Base-by-base conservation (phyloP, 2,113 vertebrate genomes). In the Micronycteris hirsuta region DNA sequence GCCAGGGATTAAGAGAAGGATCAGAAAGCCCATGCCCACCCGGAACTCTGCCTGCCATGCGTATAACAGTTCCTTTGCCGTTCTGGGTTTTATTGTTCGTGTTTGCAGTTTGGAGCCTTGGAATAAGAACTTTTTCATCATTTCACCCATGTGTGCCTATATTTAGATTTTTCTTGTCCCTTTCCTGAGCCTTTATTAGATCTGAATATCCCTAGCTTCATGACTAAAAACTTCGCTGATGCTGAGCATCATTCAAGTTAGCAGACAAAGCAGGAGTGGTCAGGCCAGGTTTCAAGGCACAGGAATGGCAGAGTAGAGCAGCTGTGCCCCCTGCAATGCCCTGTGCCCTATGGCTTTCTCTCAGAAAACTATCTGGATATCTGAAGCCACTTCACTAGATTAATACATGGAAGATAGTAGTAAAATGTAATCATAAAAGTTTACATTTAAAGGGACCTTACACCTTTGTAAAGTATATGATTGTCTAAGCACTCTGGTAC, bases 91-190 rank as follows among this genome's bases (percentile, higher is more conserved):
- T 68, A 78, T 88, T 81, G 33, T 52, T 86, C 17, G 12, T 52
- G 95, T 68, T 80, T 94, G 92, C 86, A 36, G 7, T 68, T 52
- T 77, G n/a, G 20, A 9, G 11, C 28, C n/a, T 85, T 84, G 24
- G 45, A 93, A 63, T 85, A 61, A 84, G 12, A 91, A 82, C 15
- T 2, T 17, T 49, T 61, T 20, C 47, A 82, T n/a, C 11, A 76
- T 63, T 90, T 86, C 58, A 24, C 36, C 31, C 58, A 10, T 19
- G 61, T 82, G 70, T 71, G 13, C 2, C 2, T 82, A 14, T 38
- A 9, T 82, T 68, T 73, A 96, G 41, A 90, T n/a, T 78, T 78
- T 26, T 13, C 0, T 5, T 28, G 10, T 58, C 12, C 33, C 16
- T 65, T 61, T 95, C 61, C 56, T 22, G 58, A 61, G 76, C 16